These are phyloP conservation scores for Channa maculata DNA, from an alignment of 2,113 vertebrate species.

Conservation along the genomic window DNA sequence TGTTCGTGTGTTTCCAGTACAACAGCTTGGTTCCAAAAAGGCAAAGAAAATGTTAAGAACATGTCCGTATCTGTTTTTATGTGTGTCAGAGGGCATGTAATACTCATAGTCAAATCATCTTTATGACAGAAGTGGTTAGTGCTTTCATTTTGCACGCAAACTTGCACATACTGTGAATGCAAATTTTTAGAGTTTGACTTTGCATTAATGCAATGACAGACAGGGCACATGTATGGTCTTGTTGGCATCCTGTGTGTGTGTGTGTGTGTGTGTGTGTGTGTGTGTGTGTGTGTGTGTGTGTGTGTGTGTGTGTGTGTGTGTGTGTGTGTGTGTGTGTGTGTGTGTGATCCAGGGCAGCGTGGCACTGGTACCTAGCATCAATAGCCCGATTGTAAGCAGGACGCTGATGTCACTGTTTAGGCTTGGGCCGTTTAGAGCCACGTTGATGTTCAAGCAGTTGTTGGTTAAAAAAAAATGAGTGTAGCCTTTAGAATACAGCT, in stretches of 20 bases:
- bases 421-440: slow-evolving; percentile 30
- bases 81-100: neutral
- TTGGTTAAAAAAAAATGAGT: slow-evolving; percentile 23
- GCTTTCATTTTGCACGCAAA: neutral
- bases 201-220: neutral
- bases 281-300: no score
- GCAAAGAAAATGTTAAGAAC: no score
- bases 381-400: slow-evolving; percentile 75
- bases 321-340: no score
- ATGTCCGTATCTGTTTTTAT: neutral
- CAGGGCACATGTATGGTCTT: neutral
- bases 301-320: no score
- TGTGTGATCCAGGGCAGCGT: slow-evolving; percentile 29
- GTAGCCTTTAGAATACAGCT: slow-evolving; percentile 31
- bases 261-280: no score
- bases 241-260: no score
- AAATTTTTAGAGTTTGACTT: neutral
- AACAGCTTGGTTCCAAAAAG: neutral
- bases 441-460: slow-evolving; percentile 38
- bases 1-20: neutral
- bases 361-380: slow-evolving; percentile 76
- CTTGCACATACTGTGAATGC: neutral
- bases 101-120: neutral
- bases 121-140: neutral
- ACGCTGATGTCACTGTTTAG: slow-evolving; percentile 71